Percentiles rank a stretch among this genome's conserved stretches.
phyloP scores from a whole-genome alignment of 2,797 vertebrate genomes.

The Sebastes miniatus region DNA sequence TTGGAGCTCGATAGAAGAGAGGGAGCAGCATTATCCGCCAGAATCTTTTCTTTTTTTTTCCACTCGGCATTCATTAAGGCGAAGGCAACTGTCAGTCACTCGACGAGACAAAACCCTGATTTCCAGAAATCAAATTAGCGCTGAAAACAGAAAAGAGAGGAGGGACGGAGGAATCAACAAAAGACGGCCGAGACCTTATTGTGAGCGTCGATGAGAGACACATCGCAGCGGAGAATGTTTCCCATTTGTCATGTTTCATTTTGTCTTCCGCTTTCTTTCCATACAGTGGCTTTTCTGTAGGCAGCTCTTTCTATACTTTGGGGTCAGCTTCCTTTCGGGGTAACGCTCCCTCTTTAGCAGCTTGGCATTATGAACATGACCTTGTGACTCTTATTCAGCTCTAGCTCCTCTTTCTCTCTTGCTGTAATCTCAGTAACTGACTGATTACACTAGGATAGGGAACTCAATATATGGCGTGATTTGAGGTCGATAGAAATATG shows the following conservation, averaged over 20 bases:
- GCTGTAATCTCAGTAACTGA: neutral
- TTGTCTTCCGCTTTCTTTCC: neutral
- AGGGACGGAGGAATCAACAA: constrained; percentile 74
- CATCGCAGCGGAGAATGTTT: constrained; percentile 39
- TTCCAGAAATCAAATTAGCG: constrained; percentile 80
- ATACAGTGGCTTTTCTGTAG: constrained; percentile 14
- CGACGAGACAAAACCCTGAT: constrained; percentile 78
- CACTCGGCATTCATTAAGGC: constrained; percentile 74
- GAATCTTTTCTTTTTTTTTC: constrained; percentile 62
- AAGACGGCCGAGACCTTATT: constrained; percentile 73
- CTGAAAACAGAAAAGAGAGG: constrained; percentile 64
- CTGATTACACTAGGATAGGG: neutral
- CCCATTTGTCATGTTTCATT: constrained; percentile 46
- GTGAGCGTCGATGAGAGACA: constrained; percentile 59
- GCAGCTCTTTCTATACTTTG: constrained; percentile 16
- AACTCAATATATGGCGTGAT: neutral
- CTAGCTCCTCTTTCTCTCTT: neutral
- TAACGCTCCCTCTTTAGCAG: constrained; percentile 26
- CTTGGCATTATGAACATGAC: constrained; percentile 38
- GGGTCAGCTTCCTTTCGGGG: constrained; percentile 44
- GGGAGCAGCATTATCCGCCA: constrained; percentile 62
- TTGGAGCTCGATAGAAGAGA: constrained; percentile 72
- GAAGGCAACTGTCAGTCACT: constrained; percentile 78
- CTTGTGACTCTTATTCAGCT: constrained; percentile 25
- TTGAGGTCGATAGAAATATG: neutral